phyloP scores from a whole-genome alignment of 2,888 invertebrate species.

The Xestia xanthographa region DNA sequence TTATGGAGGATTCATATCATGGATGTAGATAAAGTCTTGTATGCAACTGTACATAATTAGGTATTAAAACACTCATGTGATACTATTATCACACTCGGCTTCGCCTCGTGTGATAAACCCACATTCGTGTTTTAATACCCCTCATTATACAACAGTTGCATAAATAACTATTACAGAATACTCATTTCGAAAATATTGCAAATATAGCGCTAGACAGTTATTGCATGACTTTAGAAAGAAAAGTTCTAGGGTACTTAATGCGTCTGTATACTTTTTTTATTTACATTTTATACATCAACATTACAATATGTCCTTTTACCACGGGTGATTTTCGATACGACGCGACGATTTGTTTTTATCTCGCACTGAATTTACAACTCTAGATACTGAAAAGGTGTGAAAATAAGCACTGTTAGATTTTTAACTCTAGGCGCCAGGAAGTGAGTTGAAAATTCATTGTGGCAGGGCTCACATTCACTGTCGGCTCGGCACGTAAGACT shows the following conservation, averaged over 20 bases:
- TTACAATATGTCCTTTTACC: neutral
- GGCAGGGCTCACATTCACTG: neutral
- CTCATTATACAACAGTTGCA: no score
- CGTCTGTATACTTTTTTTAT: neutral
- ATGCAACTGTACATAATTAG: no score
- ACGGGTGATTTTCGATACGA: neutral
- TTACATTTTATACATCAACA: neutral
- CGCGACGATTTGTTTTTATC: neutral
- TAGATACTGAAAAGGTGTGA: neutral
- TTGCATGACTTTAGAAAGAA: neutral
- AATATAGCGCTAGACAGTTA: neutral
- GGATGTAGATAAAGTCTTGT: no score
- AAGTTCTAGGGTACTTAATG: constrained; percentile 8
- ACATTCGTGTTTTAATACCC: no score
- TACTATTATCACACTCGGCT: no score
- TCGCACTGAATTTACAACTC: neutral
- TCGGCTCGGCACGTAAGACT: neutral
- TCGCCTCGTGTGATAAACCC: no score
- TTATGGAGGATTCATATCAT: no score
- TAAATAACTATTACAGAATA: no score
- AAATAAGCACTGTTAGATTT: neutral
- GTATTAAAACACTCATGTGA: no score
- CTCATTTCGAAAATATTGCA: constrained; percentile 3
- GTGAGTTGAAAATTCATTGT: neutral
- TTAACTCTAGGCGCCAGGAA: neutral